Base-by-base conservation (phyloP, 2,888 invertebrate species). In the Leucoptera coffeella region DNA sequence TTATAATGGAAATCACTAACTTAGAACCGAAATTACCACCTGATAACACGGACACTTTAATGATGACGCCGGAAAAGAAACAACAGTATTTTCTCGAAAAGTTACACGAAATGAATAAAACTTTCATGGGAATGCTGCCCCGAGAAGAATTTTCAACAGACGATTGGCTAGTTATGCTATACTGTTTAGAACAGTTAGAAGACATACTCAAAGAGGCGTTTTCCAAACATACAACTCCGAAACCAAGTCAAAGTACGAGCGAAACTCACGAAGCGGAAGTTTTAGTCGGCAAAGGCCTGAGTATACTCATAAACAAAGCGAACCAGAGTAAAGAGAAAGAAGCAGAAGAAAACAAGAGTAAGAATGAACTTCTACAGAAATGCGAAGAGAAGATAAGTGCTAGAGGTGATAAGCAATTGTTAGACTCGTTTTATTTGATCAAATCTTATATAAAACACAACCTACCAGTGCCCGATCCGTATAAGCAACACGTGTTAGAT, bases 81-180 rank as follows among this genome's bases (percentile, higher is more conserved):
- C 42, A 45, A 2, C 51, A 57, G 10, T 59, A 59, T 30, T 69
- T 71, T 28, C 37, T 64, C 2, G 47, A 45, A 0, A 43, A 54
- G 20, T 26, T 71, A 2, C 46, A 40, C 14, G 52, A 52, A 15
- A 53, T 67, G 35, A 69, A 67, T 26, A 47, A 42, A 15, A 37
- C 44, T 2, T 69, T 60, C 27, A 58, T 69, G 50, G 46, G 50
- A n/a, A 51, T 51, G 0, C 36, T 72, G 9, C 60, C 67, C 1
- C 64, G 58, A 31, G 50, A 51, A 9, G 45, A 40, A 1, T 29
- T 67, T 0, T 48, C 54, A 0, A 60, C 59, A 0, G 64, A 67
- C 29, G 67, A 71, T 10, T 71, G 69, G 71, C 25, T 71, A 1
- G 54, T 65, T 0, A 52, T 64, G 43, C 23, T 71, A 4, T 64